These are phyloP conservation scores for Diglossa cyanea DNA, from an alignment of 2,797 vertebrate species.

Conservation along the genomic window DNA sequence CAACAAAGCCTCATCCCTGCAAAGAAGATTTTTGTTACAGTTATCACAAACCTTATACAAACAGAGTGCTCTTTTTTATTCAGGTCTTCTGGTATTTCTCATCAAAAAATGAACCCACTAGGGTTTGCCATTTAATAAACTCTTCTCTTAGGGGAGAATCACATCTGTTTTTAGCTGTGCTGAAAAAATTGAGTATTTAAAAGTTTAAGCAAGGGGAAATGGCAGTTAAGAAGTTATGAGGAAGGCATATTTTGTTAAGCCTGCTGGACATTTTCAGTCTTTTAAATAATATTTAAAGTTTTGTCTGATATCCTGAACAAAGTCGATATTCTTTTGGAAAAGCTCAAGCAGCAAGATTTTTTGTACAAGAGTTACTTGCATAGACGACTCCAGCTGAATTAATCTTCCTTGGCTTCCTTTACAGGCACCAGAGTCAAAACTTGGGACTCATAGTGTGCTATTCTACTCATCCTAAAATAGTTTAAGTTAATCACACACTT, in stretches of 20 bases:
- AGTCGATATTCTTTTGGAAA: neutral
- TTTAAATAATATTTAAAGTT: neutral
- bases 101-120: neutral
- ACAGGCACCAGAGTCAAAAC: neutral
- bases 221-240: neutral
- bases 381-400: neutral
- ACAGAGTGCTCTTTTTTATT: neutral
- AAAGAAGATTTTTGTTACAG: neutral
- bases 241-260: neutral
- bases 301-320: neutral
- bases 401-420: neutral
- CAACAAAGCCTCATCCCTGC: neutral
- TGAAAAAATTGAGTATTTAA: neutral
- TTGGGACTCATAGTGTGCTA: accelerated
- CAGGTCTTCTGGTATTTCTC: neutral
- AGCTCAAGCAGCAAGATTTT: neutral
- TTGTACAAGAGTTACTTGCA: neutral
- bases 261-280: neutral
- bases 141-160: neutral
- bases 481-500: neutral
- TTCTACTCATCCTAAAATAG: neutral
- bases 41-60: neutral
- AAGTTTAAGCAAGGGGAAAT: neutral
- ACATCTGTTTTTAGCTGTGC: neutral
- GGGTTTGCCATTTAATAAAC: neutral